Evolutionary conservation across 2,888 invertebrate species (phyloP), one percentile per base, ranked within the genome.

Genomic region (Acleris literana): DNA sequence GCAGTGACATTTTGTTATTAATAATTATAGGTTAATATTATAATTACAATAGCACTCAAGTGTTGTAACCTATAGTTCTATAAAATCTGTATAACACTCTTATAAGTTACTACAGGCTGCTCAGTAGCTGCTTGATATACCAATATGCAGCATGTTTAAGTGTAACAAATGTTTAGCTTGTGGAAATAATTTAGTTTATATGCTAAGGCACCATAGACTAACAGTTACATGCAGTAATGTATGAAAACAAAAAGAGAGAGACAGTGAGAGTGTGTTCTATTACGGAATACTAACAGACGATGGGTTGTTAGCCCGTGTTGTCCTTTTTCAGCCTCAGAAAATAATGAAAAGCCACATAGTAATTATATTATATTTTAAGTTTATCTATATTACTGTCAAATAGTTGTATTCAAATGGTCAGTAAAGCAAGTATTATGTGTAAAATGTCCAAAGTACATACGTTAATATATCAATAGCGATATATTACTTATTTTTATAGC

Each of bases 1-100:
- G n/a, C n/a, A 17, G 46, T 46, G 46, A 46, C 46, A 46, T 46
- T 46, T 46, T 46, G 46, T 46, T 46, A n/a, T 17, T n/a, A 46
- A 7, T n/a, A 6, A 46, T 46, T 46, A 46, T 46, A n/a, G n/a
- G 4, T 46, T n/a, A 46, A 46, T n/a, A 16, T 44, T 16, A 44
- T n/a, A 46, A 7, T n/a, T n/a, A n/a, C 46, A 46, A 6, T 46
- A 46, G 46, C 46, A 16, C n/a, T n/a, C 46, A n/a, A 46, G 17
- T 46, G n/a, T 46, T 16, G 46, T 46, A n/a, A 17, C 46, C 2
- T 46, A n/a, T n/a, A 46, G 46, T 17, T 46, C 6, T n/a, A 46
- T 46, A 17, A 6, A 46, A 46, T 6, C 46, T 46, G 46, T 46
- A 7, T 46, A 46, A 46, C 13, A 46, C 6, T 39, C 39, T 39